These are phyloP conservation scores for Falco rusticolus DNA, from an alignment of 2,797 vertebrate species.

Conservation along the genomic window DNA sequence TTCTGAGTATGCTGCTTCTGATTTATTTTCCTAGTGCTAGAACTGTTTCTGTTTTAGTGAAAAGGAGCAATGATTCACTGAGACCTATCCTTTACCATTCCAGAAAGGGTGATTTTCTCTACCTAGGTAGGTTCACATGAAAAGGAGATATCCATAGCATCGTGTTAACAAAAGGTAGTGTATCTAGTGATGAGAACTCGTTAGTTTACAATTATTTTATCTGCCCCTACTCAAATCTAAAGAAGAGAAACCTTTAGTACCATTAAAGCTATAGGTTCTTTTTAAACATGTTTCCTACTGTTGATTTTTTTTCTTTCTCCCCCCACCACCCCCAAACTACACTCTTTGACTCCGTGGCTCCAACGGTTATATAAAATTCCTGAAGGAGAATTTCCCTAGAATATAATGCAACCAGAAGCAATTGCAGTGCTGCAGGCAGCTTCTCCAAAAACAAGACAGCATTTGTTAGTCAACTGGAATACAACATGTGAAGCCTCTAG, in stretches of 20 bases:
- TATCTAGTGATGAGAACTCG: neutral
- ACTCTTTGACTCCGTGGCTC: neutral
- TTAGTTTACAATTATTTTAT: neutral
- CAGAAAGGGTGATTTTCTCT: neutral
- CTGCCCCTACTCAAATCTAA: neutral
- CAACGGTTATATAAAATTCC: neutral
- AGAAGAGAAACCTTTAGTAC: neutral
- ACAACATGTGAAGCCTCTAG: neutral
- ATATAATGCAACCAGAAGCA: slow-evolving; percentile 5
- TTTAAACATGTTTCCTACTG: neutral
- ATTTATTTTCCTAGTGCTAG: neutral
- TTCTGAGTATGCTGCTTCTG: neutral
- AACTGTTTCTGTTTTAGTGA: neutral
- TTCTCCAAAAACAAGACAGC: slow-evolving; percentile 17
- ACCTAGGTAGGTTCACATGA: neutral
- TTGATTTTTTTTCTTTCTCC: fast-evolving
- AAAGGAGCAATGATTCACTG: neutral
- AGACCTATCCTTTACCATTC: neutral
- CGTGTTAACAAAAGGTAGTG: neutral
- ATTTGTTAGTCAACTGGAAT: slow-evolving; percentile 30
- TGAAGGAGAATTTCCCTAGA: neutral
- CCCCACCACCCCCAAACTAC: neutral
- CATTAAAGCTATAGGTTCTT: neutral
- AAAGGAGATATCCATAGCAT: neutral
- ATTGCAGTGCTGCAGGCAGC: neutral